A percentile compares a stretch with the other conserved stretches of the same genome.
phyloP scores from a whole-genome alignment of 2,113 vertebrate genomes.

The Struthio camelus region DNA sequence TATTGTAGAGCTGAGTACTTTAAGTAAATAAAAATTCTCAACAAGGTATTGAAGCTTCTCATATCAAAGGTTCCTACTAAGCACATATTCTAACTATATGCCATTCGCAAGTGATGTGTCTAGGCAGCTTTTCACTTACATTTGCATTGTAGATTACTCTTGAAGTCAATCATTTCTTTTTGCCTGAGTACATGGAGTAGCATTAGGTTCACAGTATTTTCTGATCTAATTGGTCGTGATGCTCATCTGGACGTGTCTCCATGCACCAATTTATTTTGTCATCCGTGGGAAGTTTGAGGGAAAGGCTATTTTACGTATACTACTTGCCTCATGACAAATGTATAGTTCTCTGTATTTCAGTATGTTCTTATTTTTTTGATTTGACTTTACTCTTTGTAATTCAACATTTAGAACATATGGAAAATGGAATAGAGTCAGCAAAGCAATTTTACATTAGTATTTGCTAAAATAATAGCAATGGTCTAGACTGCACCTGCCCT shows the following conservation, averaged over 20 bases:
- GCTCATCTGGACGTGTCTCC: not conserved
- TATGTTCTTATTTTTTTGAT: not conserved
- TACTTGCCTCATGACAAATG: not conserved
- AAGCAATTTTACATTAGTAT: not conserved
- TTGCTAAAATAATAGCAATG: not conserved
- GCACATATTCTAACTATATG: not conserved
- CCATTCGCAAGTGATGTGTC: not conserved
- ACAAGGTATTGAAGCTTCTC: not conserved
- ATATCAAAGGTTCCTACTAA: not conserved
- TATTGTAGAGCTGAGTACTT: not conserved
- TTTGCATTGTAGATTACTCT: not conserved
- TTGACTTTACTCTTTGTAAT: not conserved
- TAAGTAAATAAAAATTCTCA: not conserved
- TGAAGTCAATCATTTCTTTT: not conserved
- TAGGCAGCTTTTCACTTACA: not conserved
- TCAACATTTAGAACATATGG: not conserved
- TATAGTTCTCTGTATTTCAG: not conserved
- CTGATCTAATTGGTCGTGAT: not conserved
- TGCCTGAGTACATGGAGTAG: not conserved
- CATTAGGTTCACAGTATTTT: not conserved
- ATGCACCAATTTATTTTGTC: not conserved
- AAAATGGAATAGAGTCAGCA: not conserved
- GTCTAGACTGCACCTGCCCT: not conserved
- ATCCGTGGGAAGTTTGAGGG: not conserved
- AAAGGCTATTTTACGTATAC: not conserved